phyloP scores from a whole-genome alignment of 2,888 invertebrate genomes.

The Cepaea hortensis region DNA sequence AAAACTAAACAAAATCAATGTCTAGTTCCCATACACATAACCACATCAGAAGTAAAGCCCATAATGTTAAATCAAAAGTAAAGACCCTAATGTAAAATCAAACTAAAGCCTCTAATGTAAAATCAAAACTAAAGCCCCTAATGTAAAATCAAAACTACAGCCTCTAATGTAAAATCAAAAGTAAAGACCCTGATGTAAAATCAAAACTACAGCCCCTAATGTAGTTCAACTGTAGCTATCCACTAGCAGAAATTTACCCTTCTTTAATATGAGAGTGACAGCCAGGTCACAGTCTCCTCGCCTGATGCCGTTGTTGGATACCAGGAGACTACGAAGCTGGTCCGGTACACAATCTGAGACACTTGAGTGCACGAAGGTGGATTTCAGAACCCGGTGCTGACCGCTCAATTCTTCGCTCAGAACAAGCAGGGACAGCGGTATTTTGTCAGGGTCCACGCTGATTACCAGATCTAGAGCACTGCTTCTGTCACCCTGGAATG shows the following conservation, averaged over 20 bases:
- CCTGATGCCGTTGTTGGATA: conserved; percentile 43
- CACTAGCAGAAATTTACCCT: conserved; percentile 73
- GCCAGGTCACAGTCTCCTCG: conserved; percentile 77
- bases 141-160: too few species aligned
- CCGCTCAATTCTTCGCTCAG: conserved; percentile 80
- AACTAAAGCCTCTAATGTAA: too few species aligned
- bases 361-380: conserved; percentile 83
- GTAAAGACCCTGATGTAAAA: too few species aligned
- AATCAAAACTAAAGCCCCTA: too few species aligned
- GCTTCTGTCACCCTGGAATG: not conserved
- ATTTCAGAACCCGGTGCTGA: conserved; percentile 79
- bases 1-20: too few species aligned
- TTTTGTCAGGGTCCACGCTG: conserved; percentile 81
- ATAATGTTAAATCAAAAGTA: too few species aligned
- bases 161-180: too few species aligned
- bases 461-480: conserved; percentile 81
- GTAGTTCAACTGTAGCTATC: too few species aligned
- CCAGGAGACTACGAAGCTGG: conserved; percentile 54
- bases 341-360: conserved; percentile 76
- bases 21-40: too few species aligned
- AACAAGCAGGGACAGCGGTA: conserved; percentile 83
- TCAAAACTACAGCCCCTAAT: too few species aligned
- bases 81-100: too few species aligned
- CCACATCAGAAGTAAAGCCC: too few species aligned
- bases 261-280: conserved; percentile 86